These are phyloP conservation scores for Chaenocephalus aceratus DNA, from an alignment of 2,113 vertebrate genomes.

Conservation along the genomic window DNA sequence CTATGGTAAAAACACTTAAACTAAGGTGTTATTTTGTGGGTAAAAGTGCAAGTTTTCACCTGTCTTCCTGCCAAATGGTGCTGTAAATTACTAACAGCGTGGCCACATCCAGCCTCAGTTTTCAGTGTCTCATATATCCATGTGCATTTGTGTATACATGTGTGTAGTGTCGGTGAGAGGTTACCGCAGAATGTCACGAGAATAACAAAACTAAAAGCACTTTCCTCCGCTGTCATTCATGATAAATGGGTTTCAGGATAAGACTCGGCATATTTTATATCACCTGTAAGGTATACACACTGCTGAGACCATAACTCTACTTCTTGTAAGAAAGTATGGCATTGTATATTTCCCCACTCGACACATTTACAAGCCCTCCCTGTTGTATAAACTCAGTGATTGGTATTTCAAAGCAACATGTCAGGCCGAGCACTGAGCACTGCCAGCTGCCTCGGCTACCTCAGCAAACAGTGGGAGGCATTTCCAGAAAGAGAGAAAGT, in stretches of 20 bases:
- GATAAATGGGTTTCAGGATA: constrained; percentile 92
- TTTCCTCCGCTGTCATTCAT: constrained; percentile 88
- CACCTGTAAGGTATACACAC: constrained; percentile 96
- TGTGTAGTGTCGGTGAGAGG: constrained; percentile 43
- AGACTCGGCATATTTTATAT: constrained; percentile 95
- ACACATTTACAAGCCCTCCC: constrained; percentile 97
- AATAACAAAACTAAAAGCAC: constrained; percentile 56
- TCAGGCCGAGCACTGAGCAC: constrained; percentile 89
- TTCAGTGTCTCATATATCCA: constrained; percentile 30
- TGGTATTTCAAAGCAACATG: constrained; percentile 97
- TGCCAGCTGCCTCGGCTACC: constrained; percentile 89
- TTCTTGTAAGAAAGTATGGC: constrained; percentile 91
- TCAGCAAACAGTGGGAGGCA: constrained; percentile 75
- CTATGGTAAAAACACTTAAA: constrained; percentile 64
- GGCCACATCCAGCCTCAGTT: constrained; percentile 32
- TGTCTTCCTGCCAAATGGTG: constrained; percentile 54
- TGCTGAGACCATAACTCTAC: constrained; percentile 94
- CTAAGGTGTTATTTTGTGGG: constrained; percentile 83
- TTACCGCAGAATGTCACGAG: constrained; percentile 51
- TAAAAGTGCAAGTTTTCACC: constrained; percentile 41
- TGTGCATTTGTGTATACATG: constrained; percentile 36
- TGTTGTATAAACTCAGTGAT: constrained; percentile 98
- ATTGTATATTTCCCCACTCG: constrained; percentile 93
- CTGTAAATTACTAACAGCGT: constrained; percentile 51
- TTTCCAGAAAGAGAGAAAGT: constrained; percentile 51